phyloP scores from a whole-genome alignment of 1,140 invertebrate species.

The Adoxophyes honmai region DNA sequence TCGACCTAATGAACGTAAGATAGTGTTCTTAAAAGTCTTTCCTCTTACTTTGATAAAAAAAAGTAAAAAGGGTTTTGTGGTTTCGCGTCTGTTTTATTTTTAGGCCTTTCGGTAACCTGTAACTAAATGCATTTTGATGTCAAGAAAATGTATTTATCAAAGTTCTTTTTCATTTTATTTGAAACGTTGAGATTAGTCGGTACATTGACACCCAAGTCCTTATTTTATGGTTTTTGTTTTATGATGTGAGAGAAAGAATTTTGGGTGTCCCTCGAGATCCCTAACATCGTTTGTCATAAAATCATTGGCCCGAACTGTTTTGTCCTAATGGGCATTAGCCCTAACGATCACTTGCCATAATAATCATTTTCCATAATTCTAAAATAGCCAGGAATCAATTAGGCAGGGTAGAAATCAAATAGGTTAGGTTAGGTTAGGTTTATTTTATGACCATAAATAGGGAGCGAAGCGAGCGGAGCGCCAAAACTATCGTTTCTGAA shows the following conservation, averaged over 20 bases:
- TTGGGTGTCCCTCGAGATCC: no score
- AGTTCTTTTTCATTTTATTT: not conserved
- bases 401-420: no score
- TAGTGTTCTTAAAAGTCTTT: not conserved
- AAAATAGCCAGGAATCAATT: no score
- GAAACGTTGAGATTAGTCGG: not conserved
- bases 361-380: no score
- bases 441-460: no score
- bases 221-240: not conserved
- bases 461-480: no score
- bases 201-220: not conserved
- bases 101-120: not conserved
- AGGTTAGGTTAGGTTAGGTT: no score
- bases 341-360: no score
- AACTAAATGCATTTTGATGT: not conserved
- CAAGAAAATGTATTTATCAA: conserved; percentile 7
- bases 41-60: conserved; percentile 4
- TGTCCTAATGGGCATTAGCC: no score
- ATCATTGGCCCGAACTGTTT: no score
- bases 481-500: no score
- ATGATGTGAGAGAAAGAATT: not conserved
- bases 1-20: conserved; percentile 1
- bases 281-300: no score
- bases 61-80: not conserved
- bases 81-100: not conserved